These are phyloP conservation scores for Orchesellides sinensis DNA, from an alignment of 2,888 invertebrate genomes.

Conservation along the genomic window DNA sequence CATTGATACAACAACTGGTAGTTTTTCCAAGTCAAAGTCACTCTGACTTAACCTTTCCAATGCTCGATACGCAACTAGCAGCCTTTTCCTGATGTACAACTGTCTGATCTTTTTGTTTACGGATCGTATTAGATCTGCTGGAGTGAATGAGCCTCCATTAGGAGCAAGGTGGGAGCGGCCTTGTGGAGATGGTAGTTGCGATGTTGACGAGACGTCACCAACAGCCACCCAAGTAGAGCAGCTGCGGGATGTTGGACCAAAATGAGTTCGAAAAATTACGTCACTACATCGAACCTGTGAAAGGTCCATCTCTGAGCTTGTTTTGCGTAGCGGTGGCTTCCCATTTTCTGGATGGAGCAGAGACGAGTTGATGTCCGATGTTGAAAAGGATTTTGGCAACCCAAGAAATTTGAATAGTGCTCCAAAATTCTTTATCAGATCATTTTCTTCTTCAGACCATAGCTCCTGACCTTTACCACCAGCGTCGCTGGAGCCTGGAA, in stretches of 20 bases:
- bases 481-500: slow-evolving; percentile 71
- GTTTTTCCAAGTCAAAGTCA: slow-evolving; percentile 86
- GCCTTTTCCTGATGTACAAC: slow-evolving; percentile 86
- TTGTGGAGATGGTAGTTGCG: slow-evolving; percentile 90
- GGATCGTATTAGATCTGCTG: slow-evolving; percentile 84
- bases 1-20: slow-evolving; percentile 75
- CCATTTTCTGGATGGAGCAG: slow-evolving; percentile 70
- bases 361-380: slow-evolving; percentile 82
- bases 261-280: slow-evolving; percentile 78
- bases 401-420: slow-evolving; percentile 88
- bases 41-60: slow-evolving; percentile 89
- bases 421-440: slow-evolving; percentile 88
- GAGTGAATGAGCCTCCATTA: slow-evolving; percentile 81
- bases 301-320: slow-evolving; percentile 81
- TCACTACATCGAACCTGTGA: slow-evolving; percentile 79
- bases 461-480: slow-evolving; percentile 79
- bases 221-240: slow-evolving; percentile 94
- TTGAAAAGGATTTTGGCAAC: slow-evolving; percentile 90
- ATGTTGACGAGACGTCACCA: slow-evolving; percentile 85
- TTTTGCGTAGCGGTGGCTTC: slow-evolving; percentile 75
- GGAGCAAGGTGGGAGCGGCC: slow-evolving; percentile 77
- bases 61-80: slow-evolving; percentile 88
- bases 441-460: slow-evolving; percentile 86
- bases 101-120: slow-evolving; percentile 91
- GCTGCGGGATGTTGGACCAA: slow-evolving; percentile 83